phyloP scores from a whole-genome alignment of 2,888 invertebrate genomes.

The Petrophora chlorosata region DNA sequence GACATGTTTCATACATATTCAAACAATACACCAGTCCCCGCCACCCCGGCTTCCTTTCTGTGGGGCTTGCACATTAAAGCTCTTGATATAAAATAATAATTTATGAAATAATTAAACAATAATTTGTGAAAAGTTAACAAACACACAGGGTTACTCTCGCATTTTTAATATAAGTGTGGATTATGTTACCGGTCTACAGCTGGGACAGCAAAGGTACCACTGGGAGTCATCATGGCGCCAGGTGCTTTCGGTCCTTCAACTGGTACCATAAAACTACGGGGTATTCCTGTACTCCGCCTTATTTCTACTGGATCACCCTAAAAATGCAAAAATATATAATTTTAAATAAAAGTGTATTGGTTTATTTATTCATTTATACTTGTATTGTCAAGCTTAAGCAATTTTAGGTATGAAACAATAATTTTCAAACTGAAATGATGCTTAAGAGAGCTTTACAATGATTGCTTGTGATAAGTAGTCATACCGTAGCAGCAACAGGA shows the following conservation, averaged over 20 bases:
- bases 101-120: no score
- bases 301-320: slow-evolving; percentile 89
- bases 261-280: slow-evolving; percentile 96
- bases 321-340: slow-evolving; percentile 26
- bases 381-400: no score
- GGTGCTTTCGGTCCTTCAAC: slow-evolving; percentile 95
- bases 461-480: neutral
- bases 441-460: neutral
- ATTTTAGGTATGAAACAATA: no score
- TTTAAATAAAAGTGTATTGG: neutral
- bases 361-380: no score
- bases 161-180: neutral
- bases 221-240: slow-evolving; percentile 95
- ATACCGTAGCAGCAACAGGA: slow-evolving; percentile 86
- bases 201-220: slow-evolving; percentile 94
- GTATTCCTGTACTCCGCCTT: slow-evolving; percentile 98
- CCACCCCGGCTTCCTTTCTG: no score
- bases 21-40: no score
- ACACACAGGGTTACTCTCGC: no score
- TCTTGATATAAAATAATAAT: no score
- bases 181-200: slow-evolving; percentile 91
- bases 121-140: no score
- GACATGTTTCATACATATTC: no score
- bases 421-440: no score
- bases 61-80: no score